Evolutionary conservation across 1,140 invertebrate species (phyloP).

Genomic region (Saxidomus purpurata): DNA sequence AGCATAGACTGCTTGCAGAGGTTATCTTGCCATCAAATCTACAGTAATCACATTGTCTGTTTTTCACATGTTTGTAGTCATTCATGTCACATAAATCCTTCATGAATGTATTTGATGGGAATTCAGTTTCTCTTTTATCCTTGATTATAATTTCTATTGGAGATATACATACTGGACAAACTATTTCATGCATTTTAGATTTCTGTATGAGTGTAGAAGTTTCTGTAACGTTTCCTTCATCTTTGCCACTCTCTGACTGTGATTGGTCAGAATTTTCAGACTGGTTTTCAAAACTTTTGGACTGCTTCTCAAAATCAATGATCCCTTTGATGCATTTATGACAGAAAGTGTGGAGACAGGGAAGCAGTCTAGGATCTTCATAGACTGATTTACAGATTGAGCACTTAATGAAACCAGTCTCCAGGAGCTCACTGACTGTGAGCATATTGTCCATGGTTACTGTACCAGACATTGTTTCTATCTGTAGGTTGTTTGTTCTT

Average conservation of each 20-base stretch:
- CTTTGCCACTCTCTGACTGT: not conserved
- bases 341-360: conserved; percentile 83
- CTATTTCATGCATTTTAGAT: not conserved
- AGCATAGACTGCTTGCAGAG: conserved; percentile 74
- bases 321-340: conserved; percentile 73
- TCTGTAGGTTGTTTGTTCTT: not conserved
- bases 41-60: conserved; percentile 82
- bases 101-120: conserved; percentile 73
- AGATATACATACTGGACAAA: conserved; percentile 74
- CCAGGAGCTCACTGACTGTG: conserved; percentile 75
- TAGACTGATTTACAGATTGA: conserved; percentile 73
- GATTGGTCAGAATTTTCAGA: conserved; percentile 3
- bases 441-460: conserved; percentile 57
- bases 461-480: conserved; percentile 52
- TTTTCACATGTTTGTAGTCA: conserved; percentile 73
- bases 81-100: conserved; percentile 73
- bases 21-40: conserved; percentile 73
- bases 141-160: conserved; percentile 48
- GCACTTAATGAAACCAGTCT: conserved; percentile 80
- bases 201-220: not conserved
- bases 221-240: not conserved
- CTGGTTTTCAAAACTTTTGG: conserved; percentile 15
- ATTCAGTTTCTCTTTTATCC: conserved; percentile 19
- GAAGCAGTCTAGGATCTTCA: conserved; percentile 76
- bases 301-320: conserved; percentile 36